phyloP scores from a whole-genome alignment of 2,797 vertebrate species.

The Poecile montanus region DNA sequence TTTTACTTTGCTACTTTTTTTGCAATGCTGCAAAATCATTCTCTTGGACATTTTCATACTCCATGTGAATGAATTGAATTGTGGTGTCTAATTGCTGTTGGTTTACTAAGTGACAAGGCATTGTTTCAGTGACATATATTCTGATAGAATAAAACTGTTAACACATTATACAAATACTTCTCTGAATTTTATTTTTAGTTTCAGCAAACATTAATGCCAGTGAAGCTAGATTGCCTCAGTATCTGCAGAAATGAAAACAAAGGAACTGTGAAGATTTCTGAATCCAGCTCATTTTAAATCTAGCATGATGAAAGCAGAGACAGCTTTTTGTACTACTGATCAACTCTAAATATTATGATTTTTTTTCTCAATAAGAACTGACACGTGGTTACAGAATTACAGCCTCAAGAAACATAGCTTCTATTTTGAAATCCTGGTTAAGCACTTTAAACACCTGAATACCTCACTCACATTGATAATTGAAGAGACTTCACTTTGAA shows the following conservation, averaged over 20 bases:
- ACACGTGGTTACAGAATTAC: background rate
- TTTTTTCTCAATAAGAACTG: background rate
- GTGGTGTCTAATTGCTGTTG: background rate
- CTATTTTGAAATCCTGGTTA: background rate
- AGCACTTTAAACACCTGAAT: background rate
- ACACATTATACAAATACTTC: background rate
- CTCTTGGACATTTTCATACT: background rate
- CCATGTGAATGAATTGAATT: background rate
- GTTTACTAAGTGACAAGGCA: conserved; percentile 24
- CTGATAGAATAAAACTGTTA: conserved; percentile 3
- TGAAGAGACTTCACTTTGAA: background rate
- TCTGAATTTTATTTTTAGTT: conserved; percentile 11
- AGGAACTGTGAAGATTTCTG: background rate
- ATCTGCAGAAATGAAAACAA: conserved; percentile 17
- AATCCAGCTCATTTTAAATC: conserved; percentile 9
- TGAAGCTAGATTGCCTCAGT: background rate
- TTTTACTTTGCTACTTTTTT: background rate
- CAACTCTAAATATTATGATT: conserved; percentile 9
- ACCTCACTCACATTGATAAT: background rate
- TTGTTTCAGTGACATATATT: conserved; percentile 26
- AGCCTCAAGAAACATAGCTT: background rate
- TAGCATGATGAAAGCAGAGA: background rate
- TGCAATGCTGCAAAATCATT: background rate
- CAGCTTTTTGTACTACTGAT: background rate
- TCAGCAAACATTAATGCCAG: background rate